phyloP scores from a whole-genome alignment of 64 coral and sea anemone species.

The Montipora capricornis region DNA sequence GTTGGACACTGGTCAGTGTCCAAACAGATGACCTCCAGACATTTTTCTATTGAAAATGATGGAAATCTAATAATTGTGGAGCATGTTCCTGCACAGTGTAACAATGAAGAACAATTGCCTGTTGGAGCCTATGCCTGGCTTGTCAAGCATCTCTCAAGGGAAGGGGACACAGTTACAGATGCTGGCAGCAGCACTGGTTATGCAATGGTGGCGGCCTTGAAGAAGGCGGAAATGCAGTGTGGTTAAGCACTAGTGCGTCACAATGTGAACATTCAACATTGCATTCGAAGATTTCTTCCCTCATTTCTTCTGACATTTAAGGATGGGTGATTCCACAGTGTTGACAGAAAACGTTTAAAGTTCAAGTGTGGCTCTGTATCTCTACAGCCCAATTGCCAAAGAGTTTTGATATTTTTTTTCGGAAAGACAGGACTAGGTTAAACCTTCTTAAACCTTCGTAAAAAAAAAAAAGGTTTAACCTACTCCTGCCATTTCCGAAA shows the following conservation, averaged over 20 bases:
- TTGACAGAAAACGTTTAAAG: background rate
- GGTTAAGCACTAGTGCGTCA: background rate
- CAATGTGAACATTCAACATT: background rate
- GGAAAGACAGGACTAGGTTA: no score
- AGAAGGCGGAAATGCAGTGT: constrained; percentile 1
- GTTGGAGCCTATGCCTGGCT: constrained; percentile 6
- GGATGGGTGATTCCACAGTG: background rate
- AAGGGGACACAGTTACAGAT: constrained; percentile 17
- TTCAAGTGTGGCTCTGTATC: background rate
- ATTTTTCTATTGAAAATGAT: background rate
- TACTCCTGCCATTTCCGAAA: no score
- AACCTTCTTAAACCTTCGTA: no score
- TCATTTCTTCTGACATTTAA: background rate
- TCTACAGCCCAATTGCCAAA: background rate
- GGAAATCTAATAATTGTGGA: background rate
- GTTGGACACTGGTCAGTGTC: constrained; percentile 19
- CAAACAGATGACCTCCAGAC: constrained; percentile 1
- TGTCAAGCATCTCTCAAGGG: constrained; percentile 7
- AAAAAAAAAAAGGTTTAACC: no score
- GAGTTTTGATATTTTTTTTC: background rate
- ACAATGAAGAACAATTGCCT: background rate
- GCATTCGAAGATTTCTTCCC: background rate
- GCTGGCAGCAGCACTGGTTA: background rate
- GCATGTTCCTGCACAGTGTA: background rate
- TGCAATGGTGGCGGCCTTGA: background rate